phyloP scores from a whole-genome alignment of 1,140 invertebrate genomes.

The Steinernema feltiae region DNA sequence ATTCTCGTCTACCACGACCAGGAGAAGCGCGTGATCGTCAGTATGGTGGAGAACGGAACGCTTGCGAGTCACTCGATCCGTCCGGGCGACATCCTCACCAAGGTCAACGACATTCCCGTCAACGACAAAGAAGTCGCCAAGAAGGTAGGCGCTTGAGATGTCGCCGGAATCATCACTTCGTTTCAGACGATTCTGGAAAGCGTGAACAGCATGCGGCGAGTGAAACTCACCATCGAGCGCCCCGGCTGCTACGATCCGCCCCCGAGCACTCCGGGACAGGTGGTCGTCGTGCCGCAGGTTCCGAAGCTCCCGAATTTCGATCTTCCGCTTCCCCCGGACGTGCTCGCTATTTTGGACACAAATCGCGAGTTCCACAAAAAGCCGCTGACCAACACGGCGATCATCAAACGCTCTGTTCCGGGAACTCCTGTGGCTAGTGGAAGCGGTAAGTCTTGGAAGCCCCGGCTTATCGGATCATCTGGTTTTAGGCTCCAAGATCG shows the following conservation, averaged over 20 bases:
- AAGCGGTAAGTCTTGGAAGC: not conserved
- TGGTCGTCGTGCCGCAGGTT: not conserved
- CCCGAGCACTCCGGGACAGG: not conserved
- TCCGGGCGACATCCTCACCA: slow-evolving; percentile 22
- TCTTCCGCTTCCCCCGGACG: not conserved
- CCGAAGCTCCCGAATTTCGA: not conserved
- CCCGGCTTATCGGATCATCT: not conserved
- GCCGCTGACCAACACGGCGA: not conserved
- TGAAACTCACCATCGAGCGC: not conserved
- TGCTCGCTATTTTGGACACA: not conserved
- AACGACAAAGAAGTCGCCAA: slow-evolving; percentile 22
- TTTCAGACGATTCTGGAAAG: not conserved
- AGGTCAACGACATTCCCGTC: slow-evolving; percentile 19
- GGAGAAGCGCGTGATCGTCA: slow-evolving; percentile 22
- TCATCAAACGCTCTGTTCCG: not conserved
- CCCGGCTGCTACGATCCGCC: not conserved
- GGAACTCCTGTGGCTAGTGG: not conserved
- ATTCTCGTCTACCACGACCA: slow-evolving; percentile 26
- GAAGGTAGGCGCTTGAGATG: not conserved
- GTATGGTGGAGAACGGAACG: slow-evolving; percentile 26
- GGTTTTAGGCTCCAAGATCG: not conserved
- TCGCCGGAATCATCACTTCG: not conserved
- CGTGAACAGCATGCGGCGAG: not conserved
- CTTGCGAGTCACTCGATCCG: slow-evolving; percentile 13
- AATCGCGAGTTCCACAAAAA: not conserved